Percentiles rank a stretch among this genome's conserved stretches.
Conservation (phyloP, 2,113 vertebrate species). For the Dromaius novaehollandiae region DNA sequence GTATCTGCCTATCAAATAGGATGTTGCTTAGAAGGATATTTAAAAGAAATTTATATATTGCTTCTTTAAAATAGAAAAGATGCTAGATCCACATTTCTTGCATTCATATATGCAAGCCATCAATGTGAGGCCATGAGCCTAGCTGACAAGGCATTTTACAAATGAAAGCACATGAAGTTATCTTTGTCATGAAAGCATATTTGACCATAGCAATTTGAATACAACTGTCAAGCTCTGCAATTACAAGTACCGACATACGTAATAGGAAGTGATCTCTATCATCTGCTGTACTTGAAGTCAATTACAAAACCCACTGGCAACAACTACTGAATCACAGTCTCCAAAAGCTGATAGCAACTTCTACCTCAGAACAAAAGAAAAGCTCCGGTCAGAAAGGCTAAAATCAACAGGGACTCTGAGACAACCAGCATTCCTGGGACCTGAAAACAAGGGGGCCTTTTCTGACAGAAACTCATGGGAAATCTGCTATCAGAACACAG, state of each 20-base stretch:
- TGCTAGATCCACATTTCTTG: neutral
- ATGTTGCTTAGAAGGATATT: neutral
- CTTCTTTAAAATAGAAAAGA: neutral
- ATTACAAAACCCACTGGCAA: neutral
- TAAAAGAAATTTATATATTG: neutral
- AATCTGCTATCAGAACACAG: neutral
- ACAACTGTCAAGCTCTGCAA: neutral
- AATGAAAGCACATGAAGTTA: neutral
- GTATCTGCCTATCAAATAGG: neutral
- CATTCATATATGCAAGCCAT: neutral
- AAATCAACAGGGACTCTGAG: neutral
- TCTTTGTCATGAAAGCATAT: neutral
- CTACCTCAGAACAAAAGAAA: neutral
- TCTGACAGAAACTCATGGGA: fast-evolving
- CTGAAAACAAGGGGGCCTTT: neutral
- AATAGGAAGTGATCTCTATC: neutral
- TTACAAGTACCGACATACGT: neutral
- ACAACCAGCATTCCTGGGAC: neutral
- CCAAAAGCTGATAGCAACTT: neutral
- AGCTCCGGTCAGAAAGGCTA: neutral
- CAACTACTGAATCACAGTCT: neutral
- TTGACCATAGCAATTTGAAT: neutral
- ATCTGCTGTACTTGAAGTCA: neutral
- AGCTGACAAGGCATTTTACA: neutral
- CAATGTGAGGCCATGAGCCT: neutral